Evolutionary conservation across 2,888 invertebrate genomes (phyloP), one percentile per base, ranked within the genome.

Genomic region (Sericinus montela): DNA sequence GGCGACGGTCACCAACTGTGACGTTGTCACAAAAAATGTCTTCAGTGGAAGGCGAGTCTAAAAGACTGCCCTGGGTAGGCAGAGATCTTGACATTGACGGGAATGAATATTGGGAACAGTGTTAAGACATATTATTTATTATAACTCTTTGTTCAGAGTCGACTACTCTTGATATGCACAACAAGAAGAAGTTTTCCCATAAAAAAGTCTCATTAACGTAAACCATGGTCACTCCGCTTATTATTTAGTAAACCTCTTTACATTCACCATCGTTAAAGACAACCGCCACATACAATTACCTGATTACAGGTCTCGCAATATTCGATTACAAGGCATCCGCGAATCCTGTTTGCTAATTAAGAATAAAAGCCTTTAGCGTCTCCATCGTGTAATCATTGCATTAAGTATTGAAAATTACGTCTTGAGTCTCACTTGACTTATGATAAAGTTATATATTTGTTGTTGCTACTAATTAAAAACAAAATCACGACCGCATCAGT

Each of bases 361-460:
- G 32, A 15, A 14, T 30, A 19, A 11, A 11, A 34, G 38, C 37
- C 19, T 32, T 30, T 32, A 45, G 7, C 13, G 13, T 3, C 15
- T 7, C 7, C 44, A 1, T 19, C 13, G 32, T 28, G 38, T 45
- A 35, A 40, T 46, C 35, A 40, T 46, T 34, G n/a, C n/a, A n/a
- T n/a, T n/a, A n/a, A n/a, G n/a, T n/a, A 46, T 46, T 46, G 16
- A 10, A 39, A 13, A 10, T 13, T 4, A 16, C 30, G 3, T 4
- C 10, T 32, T 8, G 11, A 7, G 30, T 30, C n/a, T 35, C 43
- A 35, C 2, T 16, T 34, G 35, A n/a, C 7, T 14, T 14, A 6
- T 37, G 9, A 40, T 29, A 35, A 43, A 23, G 35, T 3, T 43
- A 35, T 25, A 25, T 35, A 14, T n/a, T 25, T 41, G 13, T 8